phyloP scores from a whole-genome alignment of 2,113 vertebrate species.

The Pangasianodon gigas region DNA sequence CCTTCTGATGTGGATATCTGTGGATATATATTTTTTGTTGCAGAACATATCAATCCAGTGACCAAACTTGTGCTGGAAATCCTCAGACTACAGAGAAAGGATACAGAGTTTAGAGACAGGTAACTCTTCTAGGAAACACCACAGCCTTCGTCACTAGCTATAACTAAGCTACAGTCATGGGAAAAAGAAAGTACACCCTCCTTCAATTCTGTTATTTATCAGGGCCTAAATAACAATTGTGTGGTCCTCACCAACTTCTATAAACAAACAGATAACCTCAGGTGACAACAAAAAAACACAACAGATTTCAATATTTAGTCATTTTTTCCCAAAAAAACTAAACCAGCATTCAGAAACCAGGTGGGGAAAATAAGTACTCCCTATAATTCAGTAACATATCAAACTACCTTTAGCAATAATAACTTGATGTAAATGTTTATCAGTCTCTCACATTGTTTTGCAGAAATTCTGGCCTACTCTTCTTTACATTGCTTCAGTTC shows the following conservation, averaged over 20 bases:
- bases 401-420: background rate
- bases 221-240: background rate
- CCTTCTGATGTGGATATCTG: background rate
- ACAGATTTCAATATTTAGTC: background rate
- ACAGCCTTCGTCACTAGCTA: background rate
- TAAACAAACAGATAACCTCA: background rate
- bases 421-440: background rate
- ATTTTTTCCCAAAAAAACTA: background rate
- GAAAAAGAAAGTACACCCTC: background rate
- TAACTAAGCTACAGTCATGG: background rate
- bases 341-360: background rate
- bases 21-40: background rate
- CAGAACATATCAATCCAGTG: conserved; percentile 31
- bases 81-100: conserved; percentile 32
- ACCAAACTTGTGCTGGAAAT: conserved; percentile 44
- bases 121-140: background rate
- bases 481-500: background rate
- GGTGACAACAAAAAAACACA: background rate
- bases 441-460: background rate
- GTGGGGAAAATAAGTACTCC: background rate
- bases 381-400: background rate
- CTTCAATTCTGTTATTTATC: background rate
- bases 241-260: background rate
- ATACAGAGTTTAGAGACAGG: conserved; percentile 17
- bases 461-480: background rate